Evolutionary conservation across 2,797 vertebrate species (phyloP).

Genomic region (Spatula versicolor): DNA sequence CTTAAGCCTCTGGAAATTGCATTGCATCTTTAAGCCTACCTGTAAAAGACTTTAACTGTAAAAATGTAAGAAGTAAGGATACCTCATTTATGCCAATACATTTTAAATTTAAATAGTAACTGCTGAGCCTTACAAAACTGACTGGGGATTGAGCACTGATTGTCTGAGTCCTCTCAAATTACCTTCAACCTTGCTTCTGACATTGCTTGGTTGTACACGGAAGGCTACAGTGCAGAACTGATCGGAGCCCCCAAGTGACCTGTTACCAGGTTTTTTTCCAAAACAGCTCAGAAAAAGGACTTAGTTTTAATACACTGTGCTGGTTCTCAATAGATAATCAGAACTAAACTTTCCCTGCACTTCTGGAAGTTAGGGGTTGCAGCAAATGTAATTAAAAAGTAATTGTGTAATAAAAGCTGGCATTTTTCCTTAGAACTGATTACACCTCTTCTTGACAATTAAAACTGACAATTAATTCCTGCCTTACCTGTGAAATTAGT

Average conservation of each 20-base stretch:
- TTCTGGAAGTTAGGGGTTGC: not conserved
- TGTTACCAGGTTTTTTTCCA: not conserved
- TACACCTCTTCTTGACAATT: not conserved
- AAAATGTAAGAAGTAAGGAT: not conserved
- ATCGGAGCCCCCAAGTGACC: not conserved
- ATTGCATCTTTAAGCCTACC: not conserved
- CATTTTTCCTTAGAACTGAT: not conserved
- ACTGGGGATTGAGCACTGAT: not conserved
- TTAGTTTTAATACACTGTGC: not conserved
- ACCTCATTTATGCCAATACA: not conserved
- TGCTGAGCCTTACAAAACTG: constrained; percentile 19
- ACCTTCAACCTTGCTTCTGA: constrained; percentile 28
- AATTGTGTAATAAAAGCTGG: not conserved
- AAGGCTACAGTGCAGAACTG: rapidly evolving
- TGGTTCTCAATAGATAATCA: not conserved
- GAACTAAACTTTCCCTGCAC: rapidly evolving
- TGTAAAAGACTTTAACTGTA: not conserved
- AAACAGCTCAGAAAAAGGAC: not conserved
- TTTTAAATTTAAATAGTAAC: not conserved
- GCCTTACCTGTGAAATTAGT: not conserved
- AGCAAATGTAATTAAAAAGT: not conserved
- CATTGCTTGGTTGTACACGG: not conserved
- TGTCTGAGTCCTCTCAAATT: constrained; percentile 24
- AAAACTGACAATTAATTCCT: not conserved
- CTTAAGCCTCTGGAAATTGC: not conserved